Conservation (phyloP, 2,888 invertebrate species). For the Meliscaeva auricollis region DNA sequence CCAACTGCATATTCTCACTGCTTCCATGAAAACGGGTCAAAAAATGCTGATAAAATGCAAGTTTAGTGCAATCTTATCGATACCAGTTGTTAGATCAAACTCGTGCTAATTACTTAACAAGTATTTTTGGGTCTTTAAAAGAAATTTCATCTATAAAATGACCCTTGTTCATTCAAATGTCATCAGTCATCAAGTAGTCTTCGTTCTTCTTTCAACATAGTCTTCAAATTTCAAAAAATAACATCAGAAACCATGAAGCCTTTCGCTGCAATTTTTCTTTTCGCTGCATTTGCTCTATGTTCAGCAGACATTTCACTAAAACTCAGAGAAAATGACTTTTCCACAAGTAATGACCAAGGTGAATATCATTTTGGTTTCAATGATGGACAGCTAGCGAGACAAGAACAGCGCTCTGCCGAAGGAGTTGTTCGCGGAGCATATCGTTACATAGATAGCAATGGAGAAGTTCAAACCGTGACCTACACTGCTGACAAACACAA, state of each 20-base stretch:
- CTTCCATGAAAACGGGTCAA: no score
- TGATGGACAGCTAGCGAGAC: constrained; percentile 48
- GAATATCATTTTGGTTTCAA: constrained; percentile 69
- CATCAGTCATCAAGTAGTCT: constrained; percentile 41
- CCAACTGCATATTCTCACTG: no score
- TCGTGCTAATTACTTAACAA: constrained; percentile 35
- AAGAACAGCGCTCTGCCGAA: constrained; percentile 69
- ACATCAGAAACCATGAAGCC: constrained; percentile 31
- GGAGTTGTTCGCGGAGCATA: constrained; percentile 80
- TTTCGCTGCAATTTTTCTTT: constrained; percentile 31
- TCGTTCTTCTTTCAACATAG: not conserved
- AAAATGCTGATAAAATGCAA: not conserved
- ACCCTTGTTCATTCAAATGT: not conserved
- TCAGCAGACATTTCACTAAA: constrained; percentile 5
- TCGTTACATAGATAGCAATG: constrained; percentile 81
- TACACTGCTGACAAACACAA: constrained; percentile 80
- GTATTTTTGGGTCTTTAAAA: not conserved
- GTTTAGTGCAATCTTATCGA: not conserved
- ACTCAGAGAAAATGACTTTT: constrained; percentile 19
- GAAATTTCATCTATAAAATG: constrained; percentile 46
- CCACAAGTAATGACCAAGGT: constrained; percentile 40
- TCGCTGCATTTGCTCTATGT: not conserved
- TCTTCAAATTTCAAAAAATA: not conserved
- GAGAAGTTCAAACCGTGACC: constrained; percentile 78
- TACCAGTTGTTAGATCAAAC: not conserved